Evolutionary conservation across 2,113 vertebrate species (phyloP), one percentile per base, ranked within the genome.

Genomic region (Lanius ludovicianus): DNA sequence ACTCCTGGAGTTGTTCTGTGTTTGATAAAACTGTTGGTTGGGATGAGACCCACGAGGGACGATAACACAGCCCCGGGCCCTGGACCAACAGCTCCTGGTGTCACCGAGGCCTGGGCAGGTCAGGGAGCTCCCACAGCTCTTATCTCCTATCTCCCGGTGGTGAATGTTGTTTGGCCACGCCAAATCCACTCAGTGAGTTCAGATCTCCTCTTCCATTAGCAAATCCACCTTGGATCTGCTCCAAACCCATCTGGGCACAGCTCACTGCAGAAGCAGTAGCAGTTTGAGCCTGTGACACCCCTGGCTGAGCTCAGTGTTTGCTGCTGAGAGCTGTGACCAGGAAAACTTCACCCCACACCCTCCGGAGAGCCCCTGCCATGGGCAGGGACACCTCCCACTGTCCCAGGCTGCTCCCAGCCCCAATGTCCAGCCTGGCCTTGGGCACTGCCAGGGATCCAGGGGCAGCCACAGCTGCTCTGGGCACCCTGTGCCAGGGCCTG

Each of bases 361-460:
- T 67, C 47, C 6, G 10, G 21, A 39, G 28, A 75, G 37, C n/a
- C 9, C 5, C 33, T 81, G 44, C 37, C 44, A 17, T 10, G 33
- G 28, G 22, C 69, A 67, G 15, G 37, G 46, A 75, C 33, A 60
- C 16, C 21, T 83, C 6, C n/a, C 25, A 41, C 41, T 13, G 0
- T 0, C 21, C 62, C 55, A 55, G 55, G 62, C 0, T 22, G 21
- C 55, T 83, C 63, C 70, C 12, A 68, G 11, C 10, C 15, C 27
- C 0, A 42, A 4, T 42, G 0, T 67, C 77, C 60, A 82, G 0
- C 55, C 47, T 62, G 62, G 37, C 37, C 37, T 37, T 37, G 37
- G 31, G 0, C 41, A 47, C 17, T 55, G 0, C 31, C 76, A 80
- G 57, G n/a, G 39, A 35, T 71, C 15, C 55, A 83, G 64, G 30